These are phyloP conservation scores for Helicoverpa armigera DNA, from an alignment of 1,140 invertebrate genomes.

Conservation along the genomic window DNA sequence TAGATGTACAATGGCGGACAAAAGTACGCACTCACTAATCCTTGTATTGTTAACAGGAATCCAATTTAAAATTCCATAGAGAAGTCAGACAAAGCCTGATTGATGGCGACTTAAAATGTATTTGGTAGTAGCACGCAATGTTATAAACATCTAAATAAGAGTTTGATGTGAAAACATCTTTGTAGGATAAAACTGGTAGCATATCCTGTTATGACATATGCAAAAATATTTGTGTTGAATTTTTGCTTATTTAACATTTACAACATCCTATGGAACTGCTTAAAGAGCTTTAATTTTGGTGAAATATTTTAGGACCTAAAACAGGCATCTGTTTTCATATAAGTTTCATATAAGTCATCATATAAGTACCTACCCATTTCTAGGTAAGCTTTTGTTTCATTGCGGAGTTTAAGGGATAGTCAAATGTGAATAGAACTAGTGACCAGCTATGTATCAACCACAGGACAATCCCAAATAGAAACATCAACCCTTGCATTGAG, in stretches of 20 bases:
- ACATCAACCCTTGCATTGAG: constrained; percentile 43
- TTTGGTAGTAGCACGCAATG: constrained; percentile 57
- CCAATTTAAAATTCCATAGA: constrained; percentile 83
- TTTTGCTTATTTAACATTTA: too few species aligned
- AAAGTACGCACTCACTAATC: constrained; percentile 74
- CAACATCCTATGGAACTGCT: too few species aligned
- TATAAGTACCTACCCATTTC: too few species aligned
- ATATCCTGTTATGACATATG: too few species aligned
- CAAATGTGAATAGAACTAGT: background rate
- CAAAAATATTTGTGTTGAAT: too few species aligned
- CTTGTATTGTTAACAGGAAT: constrained; percentile 81
- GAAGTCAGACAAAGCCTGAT: constrained; percentile 78
- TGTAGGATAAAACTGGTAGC: background rate
- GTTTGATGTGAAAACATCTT: constrained; percentile 41
- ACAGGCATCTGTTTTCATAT: too few species aligned
- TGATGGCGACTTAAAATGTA: constrained; percentile 77
- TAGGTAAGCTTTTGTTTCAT: too few species aligned
- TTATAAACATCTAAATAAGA: constrained; percentile 41
- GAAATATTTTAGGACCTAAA: too few species aligned
- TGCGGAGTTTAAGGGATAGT: too few species aligned
- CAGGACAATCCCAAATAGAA: constrained; percentile 26
- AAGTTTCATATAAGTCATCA: too few species aligned
- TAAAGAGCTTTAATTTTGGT: too few species aligned
- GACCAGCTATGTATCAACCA: background rate
- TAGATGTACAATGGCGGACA: constrained; percentile 64